Conservation (phyloP, 2,888 invertebrate species). For the Sinopyrophorus schimmeli region DNA sequence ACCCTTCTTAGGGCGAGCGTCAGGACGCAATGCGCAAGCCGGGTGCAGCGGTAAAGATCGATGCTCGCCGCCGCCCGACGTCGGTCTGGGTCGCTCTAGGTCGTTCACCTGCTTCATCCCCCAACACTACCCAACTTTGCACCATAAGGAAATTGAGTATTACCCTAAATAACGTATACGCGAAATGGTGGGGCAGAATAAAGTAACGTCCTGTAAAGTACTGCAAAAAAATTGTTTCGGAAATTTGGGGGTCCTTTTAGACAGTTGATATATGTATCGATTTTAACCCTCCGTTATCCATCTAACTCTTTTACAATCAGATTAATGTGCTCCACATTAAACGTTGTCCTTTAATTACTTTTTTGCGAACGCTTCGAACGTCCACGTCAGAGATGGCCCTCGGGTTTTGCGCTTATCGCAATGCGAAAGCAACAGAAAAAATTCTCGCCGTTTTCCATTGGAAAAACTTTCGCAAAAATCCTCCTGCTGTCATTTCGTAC, state of each 20-base stretch:
- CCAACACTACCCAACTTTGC: slow-evolving; percentile 35
- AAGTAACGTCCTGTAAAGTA: slow-evolving; percentile 15
- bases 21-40: slow-evolving; percentile 46
- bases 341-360: no score
- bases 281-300: slow-evolving; percentile 14
- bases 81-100: slow-evolving; percentile 54
- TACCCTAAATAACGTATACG: slow-evolving; percentile 32
- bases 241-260: slow-evolving; percentile 18
- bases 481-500: no score
- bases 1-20: slow-evolving; percentile 28
- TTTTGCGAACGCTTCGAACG: no score
- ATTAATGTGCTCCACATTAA: no score
- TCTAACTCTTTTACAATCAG: no score
- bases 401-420: no score
- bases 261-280: slow-evolving; percentile 10
- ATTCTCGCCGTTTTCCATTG: no score
- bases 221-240: slow-evolving; percentile 20
- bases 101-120: slow-evolving; percentile 52
- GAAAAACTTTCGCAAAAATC: no score
- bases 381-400: no score
- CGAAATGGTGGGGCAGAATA: slow-evolving; percentile 15
- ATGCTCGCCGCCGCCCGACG: slow-evolving; percentile 49
- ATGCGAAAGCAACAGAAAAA: no score
- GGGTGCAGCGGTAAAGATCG: slow-evolving; percentile 51
- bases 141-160: slow-evolving; percentile 33